These are phyloP conservation scores for Galendromus occidentalis DNA, from an alignment of 1,140 invertebrate genomes.

Conservation along the genomic window DNA sequence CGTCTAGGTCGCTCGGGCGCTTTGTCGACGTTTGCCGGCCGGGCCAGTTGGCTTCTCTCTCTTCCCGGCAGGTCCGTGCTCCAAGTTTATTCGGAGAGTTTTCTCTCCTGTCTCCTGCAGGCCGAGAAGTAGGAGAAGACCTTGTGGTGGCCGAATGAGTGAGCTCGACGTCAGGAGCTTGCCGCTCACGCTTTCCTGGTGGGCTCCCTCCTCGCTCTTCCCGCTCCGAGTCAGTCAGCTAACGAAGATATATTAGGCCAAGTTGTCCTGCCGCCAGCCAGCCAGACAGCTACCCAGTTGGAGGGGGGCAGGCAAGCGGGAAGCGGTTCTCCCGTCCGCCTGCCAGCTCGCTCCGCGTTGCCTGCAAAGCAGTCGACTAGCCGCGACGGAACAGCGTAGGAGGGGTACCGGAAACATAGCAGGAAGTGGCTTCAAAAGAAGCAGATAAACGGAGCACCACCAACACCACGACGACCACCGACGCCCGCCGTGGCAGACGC, in stretches of 20 bases:
- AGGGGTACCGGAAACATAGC: background rate
- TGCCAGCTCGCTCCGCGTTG: background rate
- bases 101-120: too few relatives aligned
- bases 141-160: too few relatives aligned
- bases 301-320: background rate
- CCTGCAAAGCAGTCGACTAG: background rate
- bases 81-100: too few relatives aligned
- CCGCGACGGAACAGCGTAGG: background rate
- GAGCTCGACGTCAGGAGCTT: too few relatives aligned
- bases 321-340: background rate
- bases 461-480: background rate
- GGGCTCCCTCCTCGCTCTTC: too few relatives aligned
- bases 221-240: background rate
- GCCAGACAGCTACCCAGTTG: background rate
- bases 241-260: slow-evolving; percentile 11
- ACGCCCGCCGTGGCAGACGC: background rate
- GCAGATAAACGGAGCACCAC: slow-evolving; percentile 5
- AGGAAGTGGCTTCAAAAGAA: slow-evolving; percentile 12
- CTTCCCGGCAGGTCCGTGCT: too few relatives aligned
- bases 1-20: too few relatives aligned
- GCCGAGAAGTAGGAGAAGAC: too few relatives aligned
- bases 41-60: too few relatives aligned
- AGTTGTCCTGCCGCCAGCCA: background rate
- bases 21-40: too few relatives aligned
- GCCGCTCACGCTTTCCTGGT: too few relatives aligned